Percentiles rank a stretch among this genome's conserved stretches.
Conservation (phyloP, 2,888 invertebrate genomes). For the Dendrolimus houi region DNA sequence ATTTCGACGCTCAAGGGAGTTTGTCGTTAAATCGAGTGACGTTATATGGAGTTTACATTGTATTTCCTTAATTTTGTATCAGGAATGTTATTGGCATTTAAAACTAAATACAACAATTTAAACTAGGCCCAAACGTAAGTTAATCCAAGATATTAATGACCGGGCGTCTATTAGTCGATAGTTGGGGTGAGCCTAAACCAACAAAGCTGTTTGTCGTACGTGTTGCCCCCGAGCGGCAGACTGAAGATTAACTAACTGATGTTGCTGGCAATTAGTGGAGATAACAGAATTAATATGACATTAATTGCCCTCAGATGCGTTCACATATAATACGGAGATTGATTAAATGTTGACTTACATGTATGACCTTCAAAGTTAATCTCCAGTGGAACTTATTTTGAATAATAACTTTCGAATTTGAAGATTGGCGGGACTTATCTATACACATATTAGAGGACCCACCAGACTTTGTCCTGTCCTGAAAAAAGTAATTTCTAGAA, state of each 20-base stretch:
- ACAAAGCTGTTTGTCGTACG: constrained; percentile 2
- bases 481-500: background rate
- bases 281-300: background rate
- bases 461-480: background rate
- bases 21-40: too few species aligned
- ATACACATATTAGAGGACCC: background rate
- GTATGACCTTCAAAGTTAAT: too few species aligned
- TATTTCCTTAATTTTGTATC: too few species aligned
- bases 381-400: too few species aligned
- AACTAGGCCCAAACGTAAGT: background rate
- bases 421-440: constrained; percentile 1
- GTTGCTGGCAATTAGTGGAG: background rate
- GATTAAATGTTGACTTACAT: constrained; percentile 2
- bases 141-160: background rate
- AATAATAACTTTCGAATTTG: too few species aligned
- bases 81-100: too few species aligned
- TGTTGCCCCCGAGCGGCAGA: background rate
- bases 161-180: background rate
- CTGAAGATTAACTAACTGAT: background rate
- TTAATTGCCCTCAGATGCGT: background rate
- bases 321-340: constrained; percentile 1
- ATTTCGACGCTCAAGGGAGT: too few species aligned
- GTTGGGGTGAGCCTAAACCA: constrained; percentile 2
- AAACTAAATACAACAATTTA: background rate
- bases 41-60: too few species aligned